Percentiles rank a stretch among this genome's conserved stretches.
phyloP scores from a whole-genome alignment of 2,888 invertebrate genomes.

The Slavum lentiscoides region DNA sequence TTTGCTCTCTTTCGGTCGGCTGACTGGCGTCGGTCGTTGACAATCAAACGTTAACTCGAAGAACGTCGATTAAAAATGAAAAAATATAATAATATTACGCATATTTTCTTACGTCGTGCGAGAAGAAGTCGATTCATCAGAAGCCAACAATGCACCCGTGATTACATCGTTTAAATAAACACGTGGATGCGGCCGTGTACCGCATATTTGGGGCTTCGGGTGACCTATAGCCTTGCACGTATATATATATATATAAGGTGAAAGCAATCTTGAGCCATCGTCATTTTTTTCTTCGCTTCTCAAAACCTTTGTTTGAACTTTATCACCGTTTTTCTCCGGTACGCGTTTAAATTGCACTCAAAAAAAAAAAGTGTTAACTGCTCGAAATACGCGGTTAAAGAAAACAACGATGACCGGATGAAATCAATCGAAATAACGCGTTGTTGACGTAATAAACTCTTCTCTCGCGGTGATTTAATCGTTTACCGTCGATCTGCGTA shows the following conservation, averaged over 20 bases:
- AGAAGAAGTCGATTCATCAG: constrained; percentile 38
- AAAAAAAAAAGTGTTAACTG: too few species aligned
- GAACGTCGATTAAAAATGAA: constrained; percentile 1
- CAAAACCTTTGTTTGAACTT: constrained; percentile 6
- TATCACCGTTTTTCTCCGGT: too few species aligned
- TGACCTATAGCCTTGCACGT: too few species aligned
- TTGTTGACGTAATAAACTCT: not conserved
- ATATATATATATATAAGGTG: not conserved
- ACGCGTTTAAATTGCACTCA: too few species aligned
- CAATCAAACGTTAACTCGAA: constrained; percentile 6
- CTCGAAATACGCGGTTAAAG: not conserved
- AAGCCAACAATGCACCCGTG: constrained; percentile 40
- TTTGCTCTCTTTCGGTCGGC: not conserved
- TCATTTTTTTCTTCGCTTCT: not conserved
- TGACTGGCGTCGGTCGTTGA: not conserved
- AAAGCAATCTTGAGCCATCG: not conserved
- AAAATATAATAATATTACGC: not conserved
- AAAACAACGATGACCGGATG: not conserved
- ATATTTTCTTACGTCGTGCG: not conserved
- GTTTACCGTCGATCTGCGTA: too few species aligned
- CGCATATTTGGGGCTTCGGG: not conserved
- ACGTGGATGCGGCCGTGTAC: not conserved
- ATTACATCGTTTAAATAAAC: constrained; percentile 52
- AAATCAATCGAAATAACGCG: not conserved
- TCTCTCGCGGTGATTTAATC: not conserved